A percentile compares a stretch with the other conserved stretches of the same genome.
phyloP scores from a whole-genome alignment of 92 coral and sea anemone species.

The Phenganax subtilis region DNA sequence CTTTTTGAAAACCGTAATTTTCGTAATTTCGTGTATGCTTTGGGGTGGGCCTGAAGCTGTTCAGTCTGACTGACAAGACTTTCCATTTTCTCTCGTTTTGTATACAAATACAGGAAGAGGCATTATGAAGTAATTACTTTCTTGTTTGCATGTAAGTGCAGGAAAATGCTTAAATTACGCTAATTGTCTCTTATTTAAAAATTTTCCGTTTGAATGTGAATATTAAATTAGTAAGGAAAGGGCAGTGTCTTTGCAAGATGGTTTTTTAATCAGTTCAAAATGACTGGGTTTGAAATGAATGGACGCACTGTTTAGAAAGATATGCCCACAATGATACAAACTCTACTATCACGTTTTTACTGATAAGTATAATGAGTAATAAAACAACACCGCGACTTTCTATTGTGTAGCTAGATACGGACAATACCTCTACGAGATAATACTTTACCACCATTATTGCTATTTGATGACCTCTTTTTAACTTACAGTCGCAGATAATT shows the following conservation, averaged over 20 bases:
- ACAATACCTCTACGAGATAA: slow-evolving; percentile 32
- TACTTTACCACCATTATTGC: slow-evolving; percentile 13
- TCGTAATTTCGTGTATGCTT: too few relatives aligned
- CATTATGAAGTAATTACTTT: slow-evolving; percentile 14
- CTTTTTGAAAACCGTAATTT: background rate
- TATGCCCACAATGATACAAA: slow-evolving; percentile 25
- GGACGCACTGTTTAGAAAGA: background rate
- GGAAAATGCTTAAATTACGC: slow-evolving; percentile 27
- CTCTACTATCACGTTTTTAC: slow-evolving; percentile 12
- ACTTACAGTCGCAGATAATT: background rate
- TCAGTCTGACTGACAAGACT: background rate
- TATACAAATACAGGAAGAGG: background rate
- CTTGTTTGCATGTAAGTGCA: slow-evolving; percentile 20
- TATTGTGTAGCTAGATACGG: slow-evolving; percentile 33
- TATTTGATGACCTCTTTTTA: background rate
- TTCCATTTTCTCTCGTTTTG: background rate
- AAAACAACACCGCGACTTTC: slow-evolving; percentile 35
- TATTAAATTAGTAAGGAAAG: slow-evolving; percentile 15
- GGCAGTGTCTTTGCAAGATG: background rate
- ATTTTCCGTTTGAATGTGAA: slow-evolving; percentile 19
- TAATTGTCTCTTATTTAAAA: slow-evolving; percentile 17
- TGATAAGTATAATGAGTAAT: slow-evolving; percentile 44
- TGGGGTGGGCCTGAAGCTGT: too few relatives aligned
- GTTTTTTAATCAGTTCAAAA: background rate
- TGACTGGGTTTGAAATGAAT: background rate